Conservation (phyloP, 2,888 invertebrate species). For the Ectobius pallidus region DNA sequence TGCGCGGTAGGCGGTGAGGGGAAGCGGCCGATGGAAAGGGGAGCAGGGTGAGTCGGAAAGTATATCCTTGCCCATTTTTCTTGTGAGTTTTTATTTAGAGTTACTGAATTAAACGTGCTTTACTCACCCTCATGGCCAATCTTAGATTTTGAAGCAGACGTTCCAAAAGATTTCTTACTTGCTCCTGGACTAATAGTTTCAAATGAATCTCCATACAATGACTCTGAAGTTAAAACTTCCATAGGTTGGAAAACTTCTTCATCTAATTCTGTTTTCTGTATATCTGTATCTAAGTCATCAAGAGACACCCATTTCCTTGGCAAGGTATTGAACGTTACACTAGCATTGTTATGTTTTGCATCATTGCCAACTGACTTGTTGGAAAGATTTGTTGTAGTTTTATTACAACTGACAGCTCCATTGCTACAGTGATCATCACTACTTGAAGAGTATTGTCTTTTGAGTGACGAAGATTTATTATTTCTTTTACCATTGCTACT, state of each 20-base stretch:
- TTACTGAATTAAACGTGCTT: too few relatives aligned
- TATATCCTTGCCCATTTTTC: too few relatives aligned
- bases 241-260: constrained; percentile 35
- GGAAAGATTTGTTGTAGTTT: constrained; percentile 22
- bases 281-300: constrained; percentile 60
- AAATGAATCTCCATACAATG: constrained; percentile 14
- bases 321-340: constrained; percentile 43
- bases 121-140: constrained; percentile 30
- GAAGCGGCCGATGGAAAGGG: too few relatives aligned
- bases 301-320: constrained; percentile 67
- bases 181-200: constrained; percentile 9
- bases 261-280: constrained; percentile 43
- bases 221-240: constrained; percentile 30
- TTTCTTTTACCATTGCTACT: constrained; percentile 35
- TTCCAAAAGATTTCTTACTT: constrained; percentile 26
- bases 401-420: constrained; percentile 30
- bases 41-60: too few relatives aligned
- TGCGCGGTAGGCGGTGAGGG: too few relatives aligned
- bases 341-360: constrained; percentile 6
- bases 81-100: too few relatives aligned
- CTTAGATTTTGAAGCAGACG: constrained; percentile 26
- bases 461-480: constrained; percentile 49
- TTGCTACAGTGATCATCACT: constrained; percentile 59
- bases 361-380: constrained; percentile 34
- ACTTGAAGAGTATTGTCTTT: constrained; percentile 61